Conservation (phyloP, 92 coral and sea anemone species). For the Zoanthus solanderi region DNA sequence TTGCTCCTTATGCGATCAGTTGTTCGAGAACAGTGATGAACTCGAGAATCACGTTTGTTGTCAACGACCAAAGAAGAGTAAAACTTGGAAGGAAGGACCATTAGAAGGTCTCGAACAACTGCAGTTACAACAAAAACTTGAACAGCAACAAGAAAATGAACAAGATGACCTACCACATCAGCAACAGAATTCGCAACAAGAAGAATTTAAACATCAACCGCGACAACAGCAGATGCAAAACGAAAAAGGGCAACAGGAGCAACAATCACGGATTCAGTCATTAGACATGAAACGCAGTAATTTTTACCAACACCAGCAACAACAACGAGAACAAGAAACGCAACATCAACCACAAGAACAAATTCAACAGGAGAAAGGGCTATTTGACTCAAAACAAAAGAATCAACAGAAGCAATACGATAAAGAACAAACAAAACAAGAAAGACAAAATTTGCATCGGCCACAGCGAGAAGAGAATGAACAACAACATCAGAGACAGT, state of each 20-base stretch:
- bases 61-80: background rate
- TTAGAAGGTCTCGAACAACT: background rate
- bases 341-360: background rate
- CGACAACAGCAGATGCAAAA: background rate
- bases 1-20: background rate
- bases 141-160: background rate
- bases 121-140: background rate
- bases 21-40: background rate
- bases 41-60: constrained; percentile 16
- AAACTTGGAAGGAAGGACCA: background rate
- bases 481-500: background rate
- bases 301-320: background rate
- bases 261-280: background rate
- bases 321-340: background rate
- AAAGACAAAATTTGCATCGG: background rate
- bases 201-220: background rate
- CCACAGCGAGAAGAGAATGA: background rate
- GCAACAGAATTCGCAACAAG: background rate
- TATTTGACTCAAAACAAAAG: background rate
- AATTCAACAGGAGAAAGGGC: background rate
- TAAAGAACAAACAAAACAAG: background rate
- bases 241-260: background rate
- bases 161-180: background rate
- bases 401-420: background rate
- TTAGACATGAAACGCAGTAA: too few species aligned